Conservation (phyloP, 2,888 invertebrate genomes). For the Dasysyrphus tricinctus region DNA sequence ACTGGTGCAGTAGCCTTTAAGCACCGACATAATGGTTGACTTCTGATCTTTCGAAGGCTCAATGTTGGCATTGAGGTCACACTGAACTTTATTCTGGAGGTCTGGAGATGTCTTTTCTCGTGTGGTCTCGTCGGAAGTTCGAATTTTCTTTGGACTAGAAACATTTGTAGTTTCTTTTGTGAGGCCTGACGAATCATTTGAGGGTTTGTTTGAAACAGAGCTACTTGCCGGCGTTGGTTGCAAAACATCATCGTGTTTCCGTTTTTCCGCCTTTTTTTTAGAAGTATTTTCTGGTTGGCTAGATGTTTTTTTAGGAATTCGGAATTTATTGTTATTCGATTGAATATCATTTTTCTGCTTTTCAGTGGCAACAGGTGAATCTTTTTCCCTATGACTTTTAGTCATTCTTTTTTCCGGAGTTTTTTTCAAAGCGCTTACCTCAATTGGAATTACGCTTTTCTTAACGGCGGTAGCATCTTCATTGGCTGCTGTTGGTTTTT, state of each 20-base stretch:
- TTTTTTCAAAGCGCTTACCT: neutral
- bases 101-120: too few species aligned
- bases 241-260: neutral
- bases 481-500: neutral
- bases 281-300: neutral
- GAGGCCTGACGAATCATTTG: neutral
- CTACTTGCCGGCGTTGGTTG: neutral
- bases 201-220: neutral
- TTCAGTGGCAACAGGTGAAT: neutral
- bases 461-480: neutral
- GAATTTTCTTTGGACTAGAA: conserved; percentile 1
- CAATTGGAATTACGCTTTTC: neutral
- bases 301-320: conserved; percentile 9
- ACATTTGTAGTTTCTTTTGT: neutral
- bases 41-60: neutral
- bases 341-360: neutral
- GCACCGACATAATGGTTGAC: conserved; percentile 10
- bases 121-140: neutral
- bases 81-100: neutral
- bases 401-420: neutral
- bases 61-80: conserved; percentile 21
- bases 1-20: conserved; percentile 31
- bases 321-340: neutral
- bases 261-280: neutral
- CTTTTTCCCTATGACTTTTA: neutral